A percentile compares a stretch with the other conserved stretches of the same genome.
These are phyloP conservation scores for Micromussa lordhowensis DNA, from an alignment of 92 coral and sea anemone species.

Conservation along the genomic window DNA sequence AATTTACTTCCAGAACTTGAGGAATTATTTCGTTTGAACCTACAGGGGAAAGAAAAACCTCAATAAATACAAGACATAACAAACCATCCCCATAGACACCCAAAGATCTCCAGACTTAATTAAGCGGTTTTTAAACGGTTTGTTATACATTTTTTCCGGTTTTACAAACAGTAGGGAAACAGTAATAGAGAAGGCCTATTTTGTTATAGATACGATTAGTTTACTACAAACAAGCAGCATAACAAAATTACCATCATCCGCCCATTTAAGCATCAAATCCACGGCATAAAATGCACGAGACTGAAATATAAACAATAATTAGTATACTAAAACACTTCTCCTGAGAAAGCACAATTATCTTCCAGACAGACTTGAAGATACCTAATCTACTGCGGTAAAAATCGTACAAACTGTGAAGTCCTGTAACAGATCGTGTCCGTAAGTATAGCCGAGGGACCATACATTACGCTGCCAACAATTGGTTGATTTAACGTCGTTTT, in stretches of 20 bases:
- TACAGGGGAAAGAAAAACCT: constrained; percentile 11
- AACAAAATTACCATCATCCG: constrained; percentile 85
- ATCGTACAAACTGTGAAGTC: not conserved
- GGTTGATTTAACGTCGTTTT: too few relatives aligned
- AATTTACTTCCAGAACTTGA: constrained; percentile 90
- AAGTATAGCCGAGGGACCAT: not conserved
- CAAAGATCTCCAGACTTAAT: not conserved
- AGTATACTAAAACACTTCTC: too few relatives aligned
- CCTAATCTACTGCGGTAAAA: too few relatives aligned
- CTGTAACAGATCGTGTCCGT: not conserved
- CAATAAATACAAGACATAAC: not conserved
- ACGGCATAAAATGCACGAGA: constrained; percentile 95
- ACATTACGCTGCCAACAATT: not conserved
- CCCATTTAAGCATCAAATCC: constrained; percentile 99
- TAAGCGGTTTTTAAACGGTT: not conserved
- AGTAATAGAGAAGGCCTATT: too few relatives aligned
- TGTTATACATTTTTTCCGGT: not conserved
- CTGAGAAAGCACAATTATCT: too few relatives aligned
- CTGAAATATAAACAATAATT: constrained; percentile 49
- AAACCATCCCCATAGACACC: not conserved
- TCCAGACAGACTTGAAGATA: too few relatives aligned
- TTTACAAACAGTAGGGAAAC: not conserved
- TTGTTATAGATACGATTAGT: not conserved
- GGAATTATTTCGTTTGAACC: constrained; percentile 90
- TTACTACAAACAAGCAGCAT: not conserved